Percentiles rank a stretch among this genome's conserved stretches.
Evolutionary conservation across 2,888 invertebrate species (phyloP).

Genomic region (Cephus pygmeus): DNA sequence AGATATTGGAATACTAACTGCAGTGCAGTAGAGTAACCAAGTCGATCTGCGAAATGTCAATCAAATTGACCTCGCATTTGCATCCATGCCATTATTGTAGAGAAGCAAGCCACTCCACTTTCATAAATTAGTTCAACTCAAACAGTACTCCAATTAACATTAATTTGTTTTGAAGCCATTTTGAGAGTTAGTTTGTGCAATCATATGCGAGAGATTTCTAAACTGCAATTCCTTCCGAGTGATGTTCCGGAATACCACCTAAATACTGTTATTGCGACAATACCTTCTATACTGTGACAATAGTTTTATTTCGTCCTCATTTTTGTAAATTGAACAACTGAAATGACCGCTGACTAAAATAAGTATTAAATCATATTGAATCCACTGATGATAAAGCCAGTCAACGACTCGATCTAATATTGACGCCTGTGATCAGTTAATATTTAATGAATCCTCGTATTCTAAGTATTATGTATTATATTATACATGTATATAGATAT

Average conservation of each 20-base stretch:
- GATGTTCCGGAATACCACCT: neutral
- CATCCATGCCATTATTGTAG: conserved; percentile 25
- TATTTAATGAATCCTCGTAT: neutral
- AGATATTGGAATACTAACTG: neutral
- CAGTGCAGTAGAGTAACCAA: neutral
- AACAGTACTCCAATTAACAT: neutral
- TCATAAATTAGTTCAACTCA: neutral
- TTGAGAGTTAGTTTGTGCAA: neutral
- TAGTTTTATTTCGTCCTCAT: neutral
- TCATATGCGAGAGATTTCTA: neutral
- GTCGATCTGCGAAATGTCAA: conserved; percentile 26
- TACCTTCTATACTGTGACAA: neutral
- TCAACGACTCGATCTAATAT: neutral
- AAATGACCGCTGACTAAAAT: neutral
- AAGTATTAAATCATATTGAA: neutral
- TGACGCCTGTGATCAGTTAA: neutral
- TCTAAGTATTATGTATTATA: neutral
- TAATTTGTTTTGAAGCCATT: neutral
- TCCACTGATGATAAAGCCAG: neutral
- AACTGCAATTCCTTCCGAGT: neutral
- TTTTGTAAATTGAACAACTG: neutral
- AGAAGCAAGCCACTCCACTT: conserved; percentile 10
- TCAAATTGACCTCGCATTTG: conserved; percentile 34
- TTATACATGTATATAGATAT: neutral
- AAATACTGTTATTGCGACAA: neutral